These are phyloP conservation scores for Leucosticte australis DNA, from an alignment of 2,113 vertebrate genomes.

Conservation along the genomic window DNA sequence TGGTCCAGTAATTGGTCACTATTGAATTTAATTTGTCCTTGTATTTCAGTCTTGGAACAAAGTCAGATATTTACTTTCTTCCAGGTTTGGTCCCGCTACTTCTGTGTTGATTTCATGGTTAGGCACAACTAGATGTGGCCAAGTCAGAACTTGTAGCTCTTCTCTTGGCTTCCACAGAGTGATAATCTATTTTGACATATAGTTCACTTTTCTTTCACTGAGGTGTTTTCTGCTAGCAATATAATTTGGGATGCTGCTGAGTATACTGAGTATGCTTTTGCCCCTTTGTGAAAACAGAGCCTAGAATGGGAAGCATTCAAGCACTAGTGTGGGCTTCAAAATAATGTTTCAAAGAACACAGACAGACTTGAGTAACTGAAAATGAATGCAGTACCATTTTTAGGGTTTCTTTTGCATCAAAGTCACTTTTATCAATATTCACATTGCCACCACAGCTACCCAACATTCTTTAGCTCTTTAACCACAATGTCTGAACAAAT, in stretches of 20 bases:
- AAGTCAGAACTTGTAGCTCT: constrained; percentile 27
- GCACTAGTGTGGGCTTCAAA: constrained; percentile 1
- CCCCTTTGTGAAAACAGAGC: constrained; percentile 13
- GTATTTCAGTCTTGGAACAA: background rate
- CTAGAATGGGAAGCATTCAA: constrained; percentile 17
- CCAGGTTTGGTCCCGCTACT: background rate
- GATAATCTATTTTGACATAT: constrained; percentile 38
- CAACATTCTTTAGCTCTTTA: background rate
- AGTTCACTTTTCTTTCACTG: constrained; percentile 17
- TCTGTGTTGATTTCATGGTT: constrained; percentile 17
- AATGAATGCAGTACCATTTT: constrained; percentile 13
- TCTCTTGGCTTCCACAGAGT: constrained; percentile 21
- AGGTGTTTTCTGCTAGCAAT: constrained; percentile 15
- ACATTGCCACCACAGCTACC: background rate
- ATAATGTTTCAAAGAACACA: background rate
- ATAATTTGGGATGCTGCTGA: constrained; percentile 33
- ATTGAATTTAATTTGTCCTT: constrained; percentile 9
- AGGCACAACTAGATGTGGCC: background rate
- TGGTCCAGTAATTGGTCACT: background rate
- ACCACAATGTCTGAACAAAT: background rate
- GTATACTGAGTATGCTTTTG: background rate
- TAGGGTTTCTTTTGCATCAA: background rate
- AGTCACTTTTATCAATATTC: background rate
- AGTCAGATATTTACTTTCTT: constrained; percentile 6
- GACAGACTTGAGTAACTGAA: constrained; percentile 24